Conservation (phyloP, 2,888 invertebrate species). For the Salpingus planirostris region DNA sequence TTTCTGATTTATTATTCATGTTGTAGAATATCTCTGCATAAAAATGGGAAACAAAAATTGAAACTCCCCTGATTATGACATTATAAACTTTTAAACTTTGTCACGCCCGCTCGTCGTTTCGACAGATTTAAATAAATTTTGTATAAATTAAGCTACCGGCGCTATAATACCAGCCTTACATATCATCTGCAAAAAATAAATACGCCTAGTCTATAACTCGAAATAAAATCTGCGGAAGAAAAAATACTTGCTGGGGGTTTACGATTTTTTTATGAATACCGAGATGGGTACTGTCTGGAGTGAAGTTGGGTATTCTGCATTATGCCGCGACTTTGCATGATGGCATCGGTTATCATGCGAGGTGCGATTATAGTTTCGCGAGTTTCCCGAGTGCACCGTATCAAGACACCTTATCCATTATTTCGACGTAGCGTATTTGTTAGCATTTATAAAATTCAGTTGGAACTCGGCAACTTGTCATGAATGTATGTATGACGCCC, state of each 20-base stretch:
- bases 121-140: not conserved
- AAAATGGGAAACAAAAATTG: slow-evolving; percentile 16
- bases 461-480: slow-evolving; percentile 27
- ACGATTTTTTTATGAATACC: too few relatives aligned
- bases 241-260: too few relatives aligned
- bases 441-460: slow-evolving; percentile 27
- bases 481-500: slow-evolving; percentile 38
- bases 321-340: too few relatives aligned
- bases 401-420: slow-evolving; percentile 16
- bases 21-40: slow-evolving; percentile 18
- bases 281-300: too few relatives aligned
- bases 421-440: slow-evolving; percentile 22
- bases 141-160: not conserved
- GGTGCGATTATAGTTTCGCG: too few relatives aligned
- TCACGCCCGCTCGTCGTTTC: too few relatives aligned
- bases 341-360: too few relatives aligned
- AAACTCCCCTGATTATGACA: slow-evolving; percentile 15
- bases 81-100: slow-evolving; percentile 15
- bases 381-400: slow-evolving; percentile 1
- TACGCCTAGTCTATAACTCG: too few relatives aligned
- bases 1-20: slow-evolving; percentile 28
- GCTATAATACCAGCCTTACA: too few relatives aligned
- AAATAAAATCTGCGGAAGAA: too few relatives aligned
- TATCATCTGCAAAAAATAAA: too few relatives aligned
- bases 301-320: too few relatives aligned